Percentiles rank a stretch among this genome's conserved stretches.
These are phyloP conservation scores for Clistopyga incitator DNA, from an alignment of 2,888 invertebrate species.

Conservation along the genomic window DNA sequence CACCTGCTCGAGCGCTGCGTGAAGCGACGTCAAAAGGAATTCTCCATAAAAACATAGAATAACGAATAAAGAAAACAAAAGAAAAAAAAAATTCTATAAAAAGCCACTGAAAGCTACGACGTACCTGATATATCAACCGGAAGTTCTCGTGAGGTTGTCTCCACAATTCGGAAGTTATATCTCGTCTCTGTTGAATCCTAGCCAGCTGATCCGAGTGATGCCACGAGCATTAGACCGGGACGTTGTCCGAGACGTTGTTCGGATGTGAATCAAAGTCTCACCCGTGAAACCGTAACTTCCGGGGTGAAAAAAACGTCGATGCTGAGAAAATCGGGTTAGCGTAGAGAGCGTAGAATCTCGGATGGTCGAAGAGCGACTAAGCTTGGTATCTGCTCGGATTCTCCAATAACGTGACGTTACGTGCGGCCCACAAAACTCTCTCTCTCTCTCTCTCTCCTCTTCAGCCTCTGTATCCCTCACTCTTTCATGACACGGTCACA, in stretches of 20 bases:
- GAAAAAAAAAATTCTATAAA: not conserved
- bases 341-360: conserved; percentile 25
- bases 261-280: not conserved
- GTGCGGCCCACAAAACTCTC: conserved; percentile 8
- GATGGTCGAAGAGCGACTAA: conserved; percentile 71
- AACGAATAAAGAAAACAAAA: not conserved
- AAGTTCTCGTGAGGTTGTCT: conserved; percentile 5
- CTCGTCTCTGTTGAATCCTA: not conserved
- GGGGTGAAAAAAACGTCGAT: not conserved
- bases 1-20: conserved; percentile 3
- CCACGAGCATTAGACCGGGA: conserved; percentile 14
- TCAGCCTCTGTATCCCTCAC: not conserved
- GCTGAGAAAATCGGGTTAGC: not conserved
- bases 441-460: conserved; percentile 1
- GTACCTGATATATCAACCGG: conserved; percentile 37
- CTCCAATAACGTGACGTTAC: conserved; percentile 53
- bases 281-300: not conserved
- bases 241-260: not conserved
- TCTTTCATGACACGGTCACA: not conserved
- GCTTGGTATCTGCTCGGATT: conserved; percentile 55
- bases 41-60: not conserved
- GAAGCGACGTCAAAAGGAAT: not conserved
- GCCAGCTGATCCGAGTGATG: conserved; percentile 32
- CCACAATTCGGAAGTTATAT: not conserved
- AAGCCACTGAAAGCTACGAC: conserved; percentile 20